phyloP scores from a whole-genome alignment of 1,140 invertebrate species.

The Apis mellifera region DNA sequence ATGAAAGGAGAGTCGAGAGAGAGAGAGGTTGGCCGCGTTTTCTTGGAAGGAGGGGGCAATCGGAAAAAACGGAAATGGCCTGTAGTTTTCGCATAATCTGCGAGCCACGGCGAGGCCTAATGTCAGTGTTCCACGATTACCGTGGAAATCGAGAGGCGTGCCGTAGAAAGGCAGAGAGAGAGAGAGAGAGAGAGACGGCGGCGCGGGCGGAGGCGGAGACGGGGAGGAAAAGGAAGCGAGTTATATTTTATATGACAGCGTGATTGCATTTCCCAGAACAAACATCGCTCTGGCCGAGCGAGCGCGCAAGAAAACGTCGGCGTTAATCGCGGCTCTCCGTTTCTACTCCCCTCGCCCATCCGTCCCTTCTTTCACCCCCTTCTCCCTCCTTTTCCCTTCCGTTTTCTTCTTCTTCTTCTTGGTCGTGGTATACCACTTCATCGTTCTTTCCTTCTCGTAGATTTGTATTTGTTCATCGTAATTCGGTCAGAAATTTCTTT shows the following conservation, averaged over 20 bases:
- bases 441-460: background rate
- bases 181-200: constrained; percentile 18
- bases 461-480: too few relatives aligned
- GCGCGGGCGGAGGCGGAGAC: constrained; percentile 27
- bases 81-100: constrained; percentile 57
- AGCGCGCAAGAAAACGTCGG: constrained; percentile 64
- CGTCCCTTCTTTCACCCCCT: background rate
- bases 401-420: background rate
- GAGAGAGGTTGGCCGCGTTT: background rate
- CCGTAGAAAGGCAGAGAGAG: background rate
- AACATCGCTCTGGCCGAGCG: constrained; percentile 68
- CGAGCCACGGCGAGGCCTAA: constrained; percentile 53
- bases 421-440: too few relatives aligned
- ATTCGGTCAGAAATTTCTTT: too few relatives aligned
- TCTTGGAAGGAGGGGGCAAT: constrained; percentile 46
- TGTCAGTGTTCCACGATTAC: constrained; percentile 55
- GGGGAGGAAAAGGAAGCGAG: constrained; percentile 66
- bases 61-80: constrained; percentile 34
- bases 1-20: background rate
- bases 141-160: constrained; percentile 61
- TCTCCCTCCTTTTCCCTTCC: background rate
- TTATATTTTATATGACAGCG: constrained; percentile 74
- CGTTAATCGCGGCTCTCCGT: constrained; percentile 63
- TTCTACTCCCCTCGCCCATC: background rate
- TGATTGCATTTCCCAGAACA: constrained; percentile 77